Evolutionary conservation across 1,140 invertebrate genomes (phyloP), one percentile per base, ranked within the genome.

Genomic region (Ruditapes philippinarum): DNA sequence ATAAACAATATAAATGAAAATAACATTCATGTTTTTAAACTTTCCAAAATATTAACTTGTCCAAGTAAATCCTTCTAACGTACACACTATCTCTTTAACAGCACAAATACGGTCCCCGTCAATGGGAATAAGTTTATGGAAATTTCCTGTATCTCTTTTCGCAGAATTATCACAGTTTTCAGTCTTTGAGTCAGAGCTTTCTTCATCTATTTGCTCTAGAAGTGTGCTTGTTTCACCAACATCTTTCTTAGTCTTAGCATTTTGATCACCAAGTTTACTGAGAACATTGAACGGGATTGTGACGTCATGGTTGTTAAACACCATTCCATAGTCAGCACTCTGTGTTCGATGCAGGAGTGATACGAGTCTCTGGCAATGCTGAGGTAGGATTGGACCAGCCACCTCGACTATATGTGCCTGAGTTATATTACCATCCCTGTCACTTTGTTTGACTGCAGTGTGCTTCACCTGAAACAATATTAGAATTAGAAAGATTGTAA

Each of bases 381-480:
- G 76, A 19, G 92, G 92, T 36, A 93, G 51, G 31, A 92, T 82
- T 0, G 92, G 90, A 17, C 92, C 92, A 0, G 73, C 36, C 0
- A 93, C 81, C 74, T 93, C 92, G 62, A 92, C 65, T 22, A 93
- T 92, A 74, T 92, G 88, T 7, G 90, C 90, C 11, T 90, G 74
- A 22, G 81, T 90, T 40, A 87, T 91, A 45, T 57, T 88, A 14
- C 89, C 87, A 57, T 90, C 89, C 12, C 28, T 51, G 40, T 91
- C 91, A 42, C 70, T 84, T 65, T 90, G 90, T 70, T 90, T 90
- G 0, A 90, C 92, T 36, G 86, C 81, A 2, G 92, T 91, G 82
- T 93, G 91, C 45, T 93, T 93, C 25, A 89, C 84, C 92, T 93
- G 83, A 38, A 88, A 78, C n/a, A n/a, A n/a, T n/a, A n/a, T n/a